Evolutionary conservation across 2,113 vertebrate genomes (phyloP), one percentile per base, ranked within the genome.

Genomic region (Takifugu bimaculatus): DNA sequence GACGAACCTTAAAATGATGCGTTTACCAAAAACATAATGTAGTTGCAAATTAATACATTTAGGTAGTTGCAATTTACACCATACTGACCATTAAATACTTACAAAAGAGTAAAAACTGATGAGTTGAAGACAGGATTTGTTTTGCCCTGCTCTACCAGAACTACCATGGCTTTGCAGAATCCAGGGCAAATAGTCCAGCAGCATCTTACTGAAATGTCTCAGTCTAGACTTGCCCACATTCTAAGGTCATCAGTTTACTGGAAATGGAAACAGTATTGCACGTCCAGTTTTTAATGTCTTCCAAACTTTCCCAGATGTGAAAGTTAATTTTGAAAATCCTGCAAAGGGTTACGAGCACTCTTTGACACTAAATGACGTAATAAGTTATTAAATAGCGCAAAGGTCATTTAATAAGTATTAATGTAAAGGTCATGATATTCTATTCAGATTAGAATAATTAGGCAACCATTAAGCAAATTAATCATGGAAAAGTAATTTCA

Each of bases 201-300:
- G 50, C 66, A 61, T 74, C 39, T 73, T 15, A 20, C 53, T 26
- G 35, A 50, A 32, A 55, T 57, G 48, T 62, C 42, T 64, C 52
- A 76, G 60, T 67, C 68, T 49, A 63, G 78, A 48, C n/a, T 48
- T 72, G 50, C 75, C 64, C 61, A 73, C 68, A 77, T 89, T 86
- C 86, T 69, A 68, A 69, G 86, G 88, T 88, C 86, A 74, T 84
- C 68, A 59, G 78, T 74, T 57, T 80, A 82, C 83, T 88, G 85
- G 69, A 77, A 66, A 76, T 85, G 70, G 78, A 65, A 79, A 81
- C 78, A 83, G 58, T 87, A 88, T 89, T 88, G 86, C 86, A 89
- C 87, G 74, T 74, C 51, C 82, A 72, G 60, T 74, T 53, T 63
- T 70, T 52, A 32, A 32, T 4, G 29, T 51, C 54, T 48, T 60